Conservation (phyloP, 2,888 invertebrate genomes). For the Neoascia interrupta region DNA sequence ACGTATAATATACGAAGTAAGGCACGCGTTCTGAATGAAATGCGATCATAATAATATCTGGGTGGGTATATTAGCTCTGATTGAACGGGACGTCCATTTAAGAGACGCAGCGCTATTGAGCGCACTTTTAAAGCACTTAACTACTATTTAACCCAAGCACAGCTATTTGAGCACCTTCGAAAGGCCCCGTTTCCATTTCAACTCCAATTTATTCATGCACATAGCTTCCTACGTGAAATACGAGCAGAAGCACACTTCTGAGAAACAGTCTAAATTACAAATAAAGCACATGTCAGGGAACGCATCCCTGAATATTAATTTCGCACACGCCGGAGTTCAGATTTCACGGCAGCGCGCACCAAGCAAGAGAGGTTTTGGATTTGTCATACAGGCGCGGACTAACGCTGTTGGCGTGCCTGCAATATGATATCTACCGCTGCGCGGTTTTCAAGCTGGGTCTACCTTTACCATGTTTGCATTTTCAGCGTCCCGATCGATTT, state of each 20-base stretch:
- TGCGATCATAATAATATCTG: slow-evolving; percentile 48
- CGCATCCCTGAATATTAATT: slow-evolving; percentile 77
- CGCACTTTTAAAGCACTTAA: slow-evolving; percentile 62
- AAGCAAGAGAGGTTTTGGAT: slow-evolving; percentile 51
- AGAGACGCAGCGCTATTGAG: slow-evolving; percentile 49
- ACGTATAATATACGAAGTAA: too few species aligned
- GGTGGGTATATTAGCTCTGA: slow-evolving; percentile 30
- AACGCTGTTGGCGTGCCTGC: slow-evolving; percentile 26
- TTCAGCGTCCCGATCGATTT: slow-evolving; percentile 67
- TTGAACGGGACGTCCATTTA: slow-evolving; percentile 11
- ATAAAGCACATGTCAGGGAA: slow-evolving; percentile 78
- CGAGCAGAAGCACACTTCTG: slow-evolving; percentile 71
- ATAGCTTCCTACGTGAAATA: slow-evolving; percentile 69
- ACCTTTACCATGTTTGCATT: slow-evolving; percentile 43
- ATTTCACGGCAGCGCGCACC: slow-evolving; percentile 1
- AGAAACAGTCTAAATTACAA: slow-evolving; percentile 77
- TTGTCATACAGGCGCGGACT: slow-evolving; percentile 50
- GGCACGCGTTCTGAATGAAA: slow-evolving; percentile 69
- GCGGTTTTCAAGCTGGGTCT: slow-evolving; percentile 14
- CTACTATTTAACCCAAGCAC: background rate
- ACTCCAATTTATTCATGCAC: slow-evolving; percentile 67
- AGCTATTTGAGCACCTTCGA: slow-evolving; percentile 22
- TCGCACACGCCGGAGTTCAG: slow-evolving; percentile 37
- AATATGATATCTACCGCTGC: slow-evolving; percentile 53
- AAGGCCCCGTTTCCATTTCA: slow-evolving; percentile 59